phyloP scores from a whole-genome alignment of 1,140 invertebrate species.

The Bombus huntii region DNA sequence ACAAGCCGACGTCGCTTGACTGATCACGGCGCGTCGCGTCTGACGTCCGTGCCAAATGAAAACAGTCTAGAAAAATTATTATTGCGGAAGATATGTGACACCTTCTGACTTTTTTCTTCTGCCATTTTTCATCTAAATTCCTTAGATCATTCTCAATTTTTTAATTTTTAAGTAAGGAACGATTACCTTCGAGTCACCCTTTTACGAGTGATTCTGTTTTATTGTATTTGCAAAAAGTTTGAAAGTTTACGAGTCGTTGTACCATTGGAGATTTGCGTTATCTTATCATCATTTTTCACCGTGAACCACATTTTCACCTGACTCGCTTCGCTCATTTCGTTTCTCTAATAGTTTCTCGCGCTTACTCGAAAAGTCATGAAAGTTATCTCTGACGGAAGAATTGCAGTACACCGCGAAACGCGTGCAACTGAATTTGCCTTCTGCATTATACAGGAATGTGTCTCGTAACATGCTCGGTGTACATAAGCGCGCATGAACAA shows the following conservation, averaged over 20 bases:
- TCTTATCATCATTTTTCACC: background rate
- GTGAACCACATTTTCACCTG: background rate
- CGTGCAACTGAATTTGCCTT: conserved; percentile 65
- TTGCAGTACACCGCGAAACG: conserved; percentile 15
- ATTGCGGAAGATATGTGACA: conserved; percentile 58
- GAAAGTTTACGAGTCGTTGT: background rate
- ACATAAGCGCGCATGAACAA: conserved; percentile 58
- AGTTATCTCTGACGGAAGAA: conserved; percentile 13
- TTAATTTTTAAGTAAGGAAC: background rate
- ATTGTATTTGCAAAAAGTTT: background rate
- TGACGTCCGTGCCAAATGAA: conserved; percentile 72
- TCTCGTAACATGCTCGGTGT: conserved; percentile 64
- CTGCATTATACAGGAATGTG: conserved; percentile 79
- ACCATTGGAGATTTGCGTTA: background rate
- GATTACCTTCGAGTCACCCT: background rate
- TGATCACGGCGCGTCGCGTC: conserved; percentile 67
- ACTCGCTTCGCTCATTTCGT: background rate
- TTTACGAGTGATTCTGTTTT: background rate
- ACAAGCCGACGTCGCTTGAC: conserved; percentile 70
- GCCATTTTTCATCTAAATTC: background rate
- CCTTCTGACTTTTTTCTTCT: conserved; percentile 8
- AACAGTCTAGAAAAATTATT: conserved; percentile 71
- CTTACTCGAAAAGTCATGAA: background rate
- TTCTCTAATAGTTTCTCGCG: background rate
- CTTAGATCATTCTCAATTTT: background rate